Conservation (phyloP, 2,888 invertebrate species). For the Pachymerium ferrugineum region DNA sequence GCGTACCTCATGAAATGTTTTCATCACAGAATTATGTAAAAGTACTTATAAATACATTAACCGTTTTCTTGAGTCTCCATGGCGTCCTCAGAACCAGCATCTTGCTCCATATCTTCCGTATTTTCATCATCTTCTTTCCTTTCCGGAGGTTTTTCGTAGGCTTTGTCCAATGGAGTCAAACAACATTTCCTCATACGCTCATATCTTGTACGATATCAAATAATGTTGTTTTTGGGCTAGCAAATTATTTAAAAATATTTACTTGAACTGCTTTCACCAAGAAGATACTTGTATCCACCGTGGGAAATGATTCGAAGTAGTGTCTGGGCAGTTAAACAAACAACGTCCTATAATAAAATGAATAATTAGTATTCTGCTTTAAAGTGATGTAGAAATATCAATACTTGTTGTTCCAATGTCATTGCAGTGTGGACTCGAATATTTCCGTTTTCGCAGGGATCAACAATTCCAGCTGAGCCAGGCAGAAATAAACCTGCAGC, state of each 20-base stretch:
- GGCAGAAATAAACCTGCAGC: slow-evolving; percentile 93
- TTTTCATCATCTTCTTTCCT: slow-evolving; percentile 67
- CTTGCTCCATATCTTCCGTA: slow-evolving; percentile 47
- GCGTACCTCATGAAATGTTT: too few relatives aligned
- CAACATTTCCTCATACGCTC: slow-evolving; percentile 95
- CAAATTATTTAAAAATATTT: slow-evolving; percentile 40
- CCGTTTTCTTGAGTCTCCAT: slow-evolving; percentile 36
- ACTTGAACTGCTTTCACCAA: slow-evolving; percentile 57
- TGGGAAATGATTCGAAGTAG: slow-evolving; percentile 82
- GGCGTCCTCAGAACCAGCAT: slow-evolving; percentile 44
- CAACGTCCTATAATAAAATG: slow-evolving; percentile 63
- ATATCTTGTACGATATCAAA: slow-evolving; percentile 72
- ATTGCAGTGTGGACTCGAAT: slow-evolving; percentile 84
- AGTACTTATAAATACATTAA: background rate
- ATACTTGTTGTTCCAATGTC: slow-evolving; percentile 68
- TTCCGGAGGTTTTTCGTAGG: slow-evolving; percentile 73
- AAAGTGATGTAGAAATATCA: background rate
- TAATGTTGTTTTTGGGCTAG: background rate
- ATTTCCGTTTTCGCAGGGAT: slow-evolving; percentile 88
- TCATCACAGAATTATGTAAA: background rate
- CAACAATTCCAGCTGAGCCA: slow-evolving; percentile 61
- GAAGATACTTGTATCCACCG: slow-evolving; percentile 85
- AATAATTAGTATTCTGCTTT: background rate
- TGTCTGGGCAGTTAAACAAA: slow-evolving; percentile 91
- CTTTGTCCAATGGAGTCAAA: slow-evolving; percentile 88